Conservation (phyloP, 2,113 vertebrate genomes). For the Halcyon malimbica region DNA sequence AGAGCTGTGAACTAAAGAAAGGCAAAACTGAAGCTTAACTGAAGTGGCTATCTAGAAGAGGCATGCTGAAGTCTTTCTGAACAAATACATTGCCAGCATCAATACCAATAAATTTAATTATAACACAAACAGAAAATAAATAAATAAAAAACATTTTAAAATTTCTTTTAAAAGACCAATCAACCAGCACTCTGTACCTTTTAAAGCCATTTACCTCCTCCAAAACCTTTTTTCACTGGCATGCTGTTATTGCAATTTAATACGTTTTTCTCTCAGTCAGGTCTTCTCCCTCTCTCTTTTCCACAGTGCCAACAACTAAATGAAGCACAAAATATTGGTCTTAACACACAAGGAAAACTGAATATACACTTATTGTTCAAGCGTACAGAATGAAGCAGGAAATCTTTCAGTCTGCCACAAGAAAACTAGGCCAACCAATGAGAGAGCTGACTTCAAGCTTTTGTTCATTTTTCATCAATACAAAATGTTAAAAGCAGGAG, state of each 20-base stretch:
- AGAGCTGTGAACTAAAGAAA: not conserved
- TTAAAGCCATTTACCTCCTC: not conserved
- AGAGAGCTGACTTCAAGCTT: not conserved
- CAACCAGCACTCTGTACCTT: not conserved
- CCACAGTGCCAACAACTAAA: not conserved
- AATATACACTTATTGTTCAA: conserved; percentile 24
- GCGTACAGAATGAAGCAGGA: not conserved
- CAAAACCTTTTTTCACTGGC: not conserved
- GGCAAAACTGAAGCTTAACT: not conserved
- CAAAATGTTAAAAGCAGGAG: not conserved
- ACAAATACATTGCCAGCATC: not conserved
- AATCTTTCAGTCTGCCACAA: conserved; percentile 1
- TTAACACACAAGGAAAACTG: not conserved
- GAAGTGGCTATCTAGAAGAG: not conserved
- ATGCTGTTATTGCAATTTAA: not conserved
- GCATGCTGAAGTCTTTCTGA: not conserved
- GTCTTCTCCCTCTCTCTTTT: not conserved
- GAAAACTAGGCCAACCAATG: not conserved
- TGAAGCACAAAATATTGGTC: not conserved
- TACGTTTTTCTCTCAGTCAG: not conserved
- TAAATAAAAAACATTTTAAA: not conserved
- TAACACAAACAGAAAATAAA: not conserved
- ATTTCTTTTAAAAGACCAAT: not conserved
- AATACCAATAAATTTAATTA: not conserved
- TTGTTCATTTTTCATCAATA: conserved; percentile 16